phyloP scores from a whole-genome alignment of 2,797 vertebrate genomes.

The Babyrousa celebensis region DNA sequence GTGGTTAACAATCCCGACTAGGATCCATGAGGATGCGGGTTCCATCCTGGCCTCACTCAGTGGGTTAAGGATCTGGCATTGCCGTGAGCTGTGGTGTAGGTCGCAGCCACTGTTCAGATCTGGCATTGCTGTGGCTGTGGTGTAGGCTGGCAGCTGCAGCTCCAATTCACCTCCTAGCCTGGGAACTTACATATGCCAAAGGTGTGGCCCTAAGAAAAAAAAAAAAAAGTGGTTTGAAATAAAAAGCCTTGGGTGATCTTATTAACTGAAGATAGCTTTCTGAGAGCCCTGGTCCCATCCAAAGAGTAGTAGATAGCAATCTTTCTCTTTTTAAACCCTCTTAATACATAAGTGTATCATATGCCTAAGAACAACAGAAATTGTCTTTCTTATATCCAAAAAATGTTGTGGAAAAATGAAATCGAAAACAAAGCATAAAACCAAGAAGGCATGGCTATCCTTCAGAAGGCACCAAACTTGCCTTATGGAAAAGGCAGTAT shows the following conservation, averaged over 20 bases:
- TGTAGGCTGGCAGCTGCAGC: no score
- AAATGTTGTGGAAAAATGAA: conserved; percentile 65
- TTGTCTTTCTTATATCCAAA: conserved; percentile 25
- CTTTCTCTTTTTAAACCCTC: conserved; percentile 43
- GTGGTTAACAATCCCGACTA: no score
- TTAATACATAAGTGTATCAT: conserved; percentile 45
- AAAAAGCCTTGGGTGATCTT: conserved; percentile 58
- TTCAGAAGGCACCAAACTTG: conserved; percentile 50
- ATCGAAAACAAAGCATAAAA: conserved; percentile 66
- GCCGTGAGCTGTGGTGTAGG: no score
- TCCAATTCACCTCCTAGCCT: no score
- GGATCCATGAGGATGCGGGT: no score
- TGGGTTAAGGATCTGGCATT: no score
- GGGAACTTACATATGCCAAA: no score
- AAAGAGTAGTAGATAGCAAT: conserved; percentile 68
- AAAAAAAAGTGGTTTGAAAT: conserved; percentile 42
- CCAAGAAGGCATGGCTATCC: background rate
- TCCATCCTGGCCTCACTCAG: no score
- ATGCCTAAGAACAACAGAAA: conserved; percentile 64
- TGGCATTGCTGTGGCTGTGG: no score
- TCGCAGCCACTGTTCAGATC: no score
- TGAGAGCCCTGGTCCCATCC: background rate
- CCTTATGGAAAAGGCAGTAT: background rate
- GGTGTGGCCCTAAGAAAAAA: no score
- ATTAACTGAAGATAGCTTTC: conserved; percentile 66